Evolutionary conservation across 2,888 invertebrate species (phyloP).

Genomic region (Plagodis dolabraria): DNA sequence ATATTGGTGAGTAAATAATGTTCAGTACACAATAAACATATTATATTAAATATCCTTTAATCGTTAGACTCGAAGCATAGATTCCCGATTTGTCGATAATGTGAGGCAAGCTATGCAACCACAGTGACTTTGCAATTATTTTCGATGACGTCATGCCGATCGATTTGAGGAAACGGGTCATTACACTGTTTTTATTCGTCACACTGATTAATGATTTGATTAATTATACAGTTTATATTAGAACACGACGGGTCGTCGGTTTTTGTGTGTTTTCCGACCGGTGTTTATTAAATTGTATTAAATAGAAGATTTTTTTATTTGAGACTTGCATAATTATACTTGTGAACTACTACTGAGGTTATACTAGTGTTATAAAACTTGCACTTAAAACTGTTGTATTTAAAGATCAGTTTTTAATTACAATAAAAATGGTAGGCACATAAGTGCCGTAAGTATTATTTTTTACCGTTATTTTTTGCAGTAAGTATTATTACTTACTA

Average conservation of each 20-base stretch:
- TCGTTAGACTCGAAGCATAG: constrained; percentile 1
- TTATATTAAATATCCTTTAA: not conserved
- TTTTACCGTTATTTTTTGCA: too few species aligned
- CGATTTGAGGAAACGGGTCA: constrained; percentile 82
- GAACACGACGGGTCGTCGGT: constrained; percentile 59
- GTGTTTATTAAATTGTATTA: constrained; percentile 41
- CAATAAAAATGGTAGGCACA: too few species aligned
- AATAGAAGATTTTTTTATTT: constrained; percentile 18
- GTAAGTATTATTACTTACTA: too few species aligned
- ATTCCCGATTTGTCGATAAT: constrained; percentile 51
- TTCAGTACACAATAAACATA: too few species aligned
- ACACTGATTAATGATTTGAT: constrained; percentile 84
- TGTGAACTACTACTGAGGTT: too few species aligned
- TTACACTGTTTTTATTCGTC: constrained; percentile 84
- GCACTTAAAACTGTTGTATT: too few species aligned
- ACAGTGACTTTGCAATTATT: constrained; percentile 76
- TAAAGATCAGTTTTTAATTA: too few species aligned
- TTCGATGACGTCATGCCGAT: constrained; percentile 80
- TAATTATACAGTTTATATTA: constrained; percentile 81
- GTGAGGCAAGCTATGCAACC: constrained; percentile 53
- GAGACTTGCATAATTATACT: too few species aligned
- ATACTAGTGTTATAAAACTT: too few species aligned
- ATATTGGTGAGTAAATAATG: too few species aligned
- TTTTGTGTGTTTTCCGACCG: constrained; percentile 57
- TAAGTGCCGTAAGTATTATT: too few species aligned